A percentile compares a stretch with the other conserved stretches of the same genome.
phyloP scores from a whole-genome alignment of 2,113 vertebrate genomes.

The Microcebus murinus region DNA sequence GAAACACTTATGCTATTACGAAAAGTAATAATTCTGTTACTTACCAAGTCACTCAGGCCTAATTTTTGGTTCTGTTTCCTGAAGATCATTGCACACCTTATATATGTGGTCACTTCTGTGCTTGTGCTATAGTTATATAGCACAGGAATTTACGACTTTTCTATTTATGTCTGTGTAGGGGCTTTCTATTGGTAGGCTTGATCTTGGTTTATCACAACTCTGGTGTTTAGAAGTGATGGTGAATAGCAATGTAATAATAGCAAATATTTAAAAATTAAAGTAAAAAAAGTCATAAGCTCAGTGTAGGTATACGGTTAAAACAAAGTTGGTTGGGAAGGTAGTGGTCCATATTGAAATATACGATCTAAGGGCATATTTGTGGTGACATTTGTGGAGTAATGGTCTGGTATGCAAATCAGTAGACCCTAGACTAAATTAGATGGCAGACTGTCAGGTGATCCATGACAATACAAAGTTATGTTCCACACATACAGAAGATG shows the following conservation, averaged over 20 bases:
- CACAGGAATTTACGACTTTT: conserved; percentile 11
- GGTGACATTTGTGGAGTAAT: not conserved
- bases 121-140: not conserved
- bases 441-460: not conserved
- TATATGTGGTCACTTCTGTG: not conserved
- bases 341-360: not conserved
- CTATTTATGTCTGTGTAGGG: not conserved
- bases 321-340: not conserved
- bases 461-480: not conserved
- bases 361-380: not conserved
- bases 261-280: not conserved
- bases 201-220: not conserved
- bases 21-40: conserved; percentile 15
- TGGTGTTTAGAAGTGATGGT: not conserved
- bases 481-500: not conserved
- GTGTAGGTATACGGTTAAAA: not conserved
- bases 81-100: not conserved
- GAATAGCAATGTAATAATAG: not conserved
- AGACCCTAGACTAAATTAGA: not conserved
- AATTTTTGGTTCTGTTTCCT: not conserved
- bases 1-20: not conserved
- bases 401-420: not conserved
- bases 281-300: not conserved
- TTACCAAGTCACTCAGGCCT: not conserved
- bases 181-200: not conserved